Evolutionary conservation across 2,888 invertebrate species (phyloP).

Genomic region (Acronicta alni): DNA sequence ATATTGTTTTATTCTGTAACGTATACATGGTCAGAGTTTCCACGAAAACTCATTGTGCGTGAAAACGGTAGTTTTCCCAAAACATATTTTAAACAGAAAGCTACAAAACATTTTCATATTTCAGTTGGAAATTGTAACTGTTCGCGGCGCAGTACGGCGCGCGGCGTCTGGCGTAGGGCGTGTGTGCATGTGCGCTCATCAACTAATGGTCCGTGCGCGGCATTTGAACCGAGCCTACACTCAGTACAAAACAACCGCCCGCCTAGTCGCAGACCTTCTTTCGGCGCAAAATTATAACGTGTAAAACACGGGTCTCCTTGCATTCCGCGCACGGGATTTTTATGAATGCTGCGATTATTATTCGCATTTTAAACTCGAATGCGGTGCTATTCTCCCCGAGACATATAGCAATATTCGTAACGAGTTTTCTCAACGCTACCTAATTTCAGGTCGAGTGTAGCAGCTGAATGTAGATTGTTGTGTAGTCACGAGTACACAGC

Average conservation of each 20-base stretch:
- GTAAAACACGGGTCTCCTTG: slow-evolving; percentile 88
- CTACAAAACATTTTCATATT: slow-evolving; percentile 87
- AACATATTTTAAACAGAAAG: slow-evolving; percentile 83
- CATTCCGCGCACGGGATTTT: slow-evolving; percentile 87
- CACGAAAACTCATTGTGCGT: slow-evolving; percentile 85
- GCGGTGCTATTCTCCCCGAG: slow-evolving; percentile 85
- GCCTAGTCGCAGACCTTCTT: slow-evolving; percentile 82
- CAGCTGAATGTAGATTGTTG: slow-evolving; percentile 62
- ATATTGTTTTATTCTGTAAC: slow-evolving; percentile 54
- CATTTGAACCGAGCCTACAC: slow-evolving; percentile 89
- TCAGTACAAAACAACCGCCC: slow-evolving; percentile 83
- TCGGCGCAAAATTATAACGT: slow-evolving; percentile 89
- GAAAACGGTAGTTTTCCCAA: slow-evolving; percentile 84
- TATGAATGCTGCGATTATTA: slow-evolving; percentile 88
- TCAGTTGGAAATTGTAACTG: slow-evolving; percentile 86
- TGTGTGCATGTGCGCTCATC: slow-evolving; percentile 87
- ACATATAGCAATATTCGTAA: slow-evolving; percentile 88
- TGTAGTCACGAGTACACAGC: slow-evolving; percentile 53
- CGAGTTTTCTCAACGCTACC: slow-evolving; percentile 87
- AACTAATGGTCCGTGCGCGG: slow-evolving; percentile 90
- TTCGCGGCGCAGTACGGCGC: slow-evolving; percentile 64
- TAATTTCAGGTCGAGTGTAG: slow-evolving; percentile 85
- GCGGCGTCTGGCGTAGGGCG: slow-evolving; percentile 75
- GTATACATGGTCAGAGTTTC: slow-evolving; percentile 73
- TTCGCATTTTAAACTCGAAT: slow-evolving; percentile 89